Evolutionary conservation across 2,888 invertebrate genomes (phyloP), one percentile per base, ranked within the genome.

Genomic region (Drosophila rubida): DNA sequence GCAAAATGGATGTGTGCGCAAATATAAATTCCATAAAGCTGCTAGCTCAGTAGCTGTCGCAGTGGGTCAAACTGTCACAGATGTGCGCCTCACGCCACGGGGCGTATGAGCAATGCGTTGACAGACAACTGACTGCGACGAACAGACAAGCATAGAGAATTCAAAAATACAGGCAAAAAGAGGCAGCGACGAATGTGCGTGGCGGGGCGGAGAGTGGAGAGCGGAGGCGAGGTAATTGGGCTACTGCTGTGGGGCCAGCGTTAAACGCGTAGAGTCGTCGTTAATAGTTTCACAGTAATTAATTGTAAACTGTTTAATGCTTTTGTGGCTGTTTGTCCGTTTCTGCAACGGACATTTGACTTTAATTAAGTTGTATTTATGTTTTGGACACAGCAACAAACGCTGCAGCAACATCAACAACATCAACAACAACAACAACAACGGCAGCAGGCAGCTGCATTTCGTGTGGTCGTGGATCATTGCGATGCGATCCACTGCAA

Each of bases 301-400:
- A 84, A 84, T 84, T 79, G 84, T 72, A 75, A 80, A 78, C 83
- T 71, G 70, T 80, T 82, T 66, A 73, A 72, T 80, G 78, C 48
- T 53, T 57, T 55, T 68, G 63, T 67, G 25, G 19, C 45, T 42
- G 60, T 45, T 72, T 48, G 16, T 45, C 61, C 44, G 57, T 50
- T 61, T 49, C 49, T 57, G 65, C 67, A 22, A 39, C 69, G 45
- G 69, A 60, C 49, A 74, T 64, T 64, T 27, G 73, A 79, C 67
- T 75, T 75, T 83, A 86, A 84, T 83, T 86, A 86, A 84, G 84
- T 84, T 84, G 84, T 79, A 83, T 85, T 82, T 82, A 73, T 82
- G 82, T 82, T 81, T 82, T 82, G 77, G 82, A 78, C 66, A 76
- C 75, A 70, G 22, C 54, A 62, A 41, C 48, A 58, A 37, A 49